These are phyloP conservation scores for Sisor rabdophorus DNA, from an alignment of 2,113 vertebrate species.

Conservation along the genomic window DNA sequence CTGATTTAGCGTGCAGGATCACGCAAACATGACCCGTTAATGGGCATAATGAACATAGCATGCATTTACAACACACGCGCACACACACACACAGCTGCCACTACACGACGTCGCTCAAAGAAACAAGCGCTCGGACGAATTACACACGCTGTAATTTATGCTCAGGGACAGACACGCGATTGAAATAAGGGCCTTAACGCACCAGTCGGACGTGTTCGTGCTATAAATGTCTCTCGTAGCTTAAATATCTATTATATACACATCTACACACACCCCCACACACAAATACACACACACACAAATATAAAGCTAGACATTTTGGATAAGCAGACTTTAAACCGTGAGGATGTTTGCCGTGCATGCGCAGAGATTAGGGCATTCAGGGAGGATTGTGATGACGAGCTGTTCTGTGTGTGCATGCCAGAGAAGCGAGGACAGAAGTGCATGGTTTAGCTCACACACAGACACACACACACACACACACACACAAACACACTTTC, in stretches of 20 bases:
- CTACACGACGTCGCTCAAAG: conserved; percentile 7
- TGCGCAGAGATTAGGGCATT: conserved; percentile 56
- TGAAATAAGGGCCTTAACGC: conserved; percentile 24
- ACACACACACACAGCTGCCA: conserved; percentile 42
- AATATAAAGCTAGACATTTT: conserved; percentile 26
- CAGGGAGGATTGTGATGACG: conserved; percentile 50
- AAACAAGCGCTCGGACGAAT: conserved; percentile 22
- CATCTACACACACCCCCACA: not conserved
- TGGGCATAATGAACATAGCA: conserved; percentile 60
- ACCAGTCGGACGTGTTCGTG: conserved; percentile 11
- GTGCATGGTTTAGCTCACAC: conserved; percentile 8
- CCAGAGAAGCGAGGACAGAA: conserved; percentile 5
- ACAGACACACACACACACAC: not conserved
- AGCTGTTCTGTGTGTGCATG: conserved; percentile 52
- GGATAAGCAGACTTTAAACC: conserved; percentile 47
- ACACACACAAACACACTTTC: conserved; percentile 2
- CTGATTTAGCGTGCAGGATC: conserved; percentile 68
- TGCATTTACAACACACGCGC: conserved; percentile 32
- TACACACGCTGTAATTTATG: conserved; percentile 34
- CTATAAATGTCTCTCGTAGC: conserved; percentile 29
- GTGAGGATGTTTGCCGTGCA: conserved; percentile 58
- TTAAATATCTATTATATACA: conserved; percentile 22
- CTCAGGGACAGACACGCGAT: conserved; percentile 29
- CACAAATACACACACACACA: not conserved
- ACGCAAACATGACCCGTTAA: conserved; percentile 65